Conservation (phyloP, 2,888 invertebrate genomes). For the Spialia ferax region DNA sequence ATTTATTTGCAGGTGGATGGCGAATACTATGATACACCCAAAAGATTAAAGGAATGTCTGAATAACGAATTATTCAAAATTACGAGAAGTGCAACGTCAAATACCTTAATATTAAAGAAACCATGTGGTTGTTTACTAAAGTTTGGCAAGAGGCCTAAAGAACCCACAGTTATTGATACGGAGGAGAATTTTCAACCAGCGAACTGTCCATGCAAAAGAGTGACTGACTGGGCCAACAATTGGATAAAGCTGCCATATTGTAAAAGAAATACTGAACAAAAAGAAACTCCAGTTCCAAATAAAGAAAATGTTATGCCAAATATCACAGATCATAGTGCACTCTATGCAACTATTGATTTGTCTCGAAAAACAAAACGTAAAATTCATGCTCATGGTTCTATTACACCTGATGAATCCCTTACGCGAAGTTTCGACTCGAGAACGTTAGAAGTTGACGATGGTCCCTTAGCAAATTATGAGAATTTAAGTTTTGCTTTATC, state of each 20-base stretch:
- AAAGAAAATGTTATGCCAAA: slow-evolving; percentile 84
- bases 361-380: slow-evolving; percentile 87
- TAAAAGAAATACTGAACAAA: slow-evolving; percentile 61
- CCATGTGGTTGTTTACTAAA: slow-evolving; percentile 90
- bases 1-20: slow-evolving; percentile 63
- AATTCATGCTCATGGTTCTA: slow-evolving; percentile 51
- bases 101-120: slow-evolving; percentile 87
- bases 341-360: slow-evolving; percentile 91
- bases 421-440: slow-evolving; percentile 44
- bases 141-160: slow-evolving; percentile 69
- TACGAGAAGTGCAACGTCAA: slow-evolving; percentile 81
- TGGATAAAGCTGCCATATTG: slow-evolving; percentile 88
- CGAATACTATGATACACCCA: slow-evolving; percentile 91
- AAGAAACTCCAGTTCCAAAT: slow-evolving; percentile 69
- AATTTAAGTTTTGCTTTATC: slow-evolving; percentile 93
- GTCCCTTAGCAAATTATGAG: slow-evolving; percentile 88
- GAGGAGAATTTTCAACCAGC: slow-evolving; percentile 68
- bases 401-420: slow-evolving; percentile 37
- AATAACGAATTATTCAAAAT: slow-evolving; percentile 80
- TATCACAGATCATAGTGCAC: slow-evolving; percentile 69
- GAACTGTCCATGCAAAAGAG: slow-evolving; percentile 87
- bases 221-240: slow-evolving; percentile 89
- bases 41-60: slow-evolving; percentile 90
- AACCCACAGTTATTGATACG: slow-evolving; percentile 68
- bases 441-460: slow-evolving; percentile 59